phyloP scores from a whole-genome alignment of 2,888 invertebrate species.

The Drosophila kambysellisi region DNA sequence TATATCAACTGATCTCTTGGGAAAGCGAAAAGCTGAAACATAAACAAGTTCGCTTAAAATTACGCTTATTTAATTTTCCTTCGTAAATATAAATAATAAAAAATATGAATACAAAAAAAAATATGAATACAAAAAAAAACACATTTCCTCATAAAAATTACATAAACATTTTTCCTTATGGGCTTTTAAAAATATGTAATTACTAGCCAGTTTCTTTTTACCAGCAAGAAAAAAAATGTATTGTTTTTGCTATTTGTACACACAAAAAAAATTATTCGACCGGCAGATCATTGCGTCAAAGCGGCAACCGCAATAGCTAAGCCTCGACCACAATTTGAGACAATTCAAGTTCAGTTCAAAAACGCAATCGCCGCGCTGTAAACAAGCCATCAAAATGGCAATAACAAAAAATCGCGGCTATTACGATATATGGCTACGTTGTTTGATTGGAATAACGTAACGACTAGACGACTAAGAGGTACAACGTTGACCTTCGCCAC shows the following conservation, averaged over 20 bases:
- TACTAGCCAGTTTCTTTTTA: constrained; percentile 14
- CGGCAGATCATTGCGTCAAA: constrained; percentile 48
- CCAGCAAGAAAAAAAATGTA: constrained; percentile 9
- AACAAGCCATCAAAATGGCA: constrained; percentile 35
- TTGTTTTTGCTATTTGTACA: constrained; percentile 7
- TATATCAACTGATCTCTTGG: not conserved
- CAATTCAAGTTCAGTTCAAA: constrained; percentile 71
- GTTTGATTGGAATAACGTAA: constrained; percentile 43
- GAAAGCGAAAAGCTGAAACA: not conserved
- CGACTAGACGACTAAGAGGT: constrained; percentile 16
- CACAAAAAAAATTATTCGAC: constrained; percentile 30
- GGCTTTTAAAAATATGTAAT: constrained; percentile 7
- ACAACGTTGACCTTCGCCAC: constrained; percentile 46
- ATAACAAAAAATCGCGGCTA: constrained; percentile 29
- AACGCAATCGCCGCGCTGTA: constrained; percentile 32
- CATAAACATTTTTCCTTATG: constrained; percentile 27
- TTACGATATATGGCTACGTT: constrained; percentile 32
- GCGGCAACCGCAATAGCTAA: constrained; percentile 41
- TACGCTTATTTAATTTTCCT: constrained; percentile 30
- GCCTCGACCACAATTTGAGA: constrained; percentile 46
- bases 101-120: not conserved
- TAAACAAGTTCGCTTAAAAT: not conserved
- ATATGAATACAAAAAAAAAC: constrained; percentile 2
- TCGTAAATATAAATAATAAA: not conserved
- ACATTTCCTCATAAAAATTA: constrained; percentile 15